Conservation (phyloP, 2,888 invertebrate species). For the Ormyrus labotus region DNA sequence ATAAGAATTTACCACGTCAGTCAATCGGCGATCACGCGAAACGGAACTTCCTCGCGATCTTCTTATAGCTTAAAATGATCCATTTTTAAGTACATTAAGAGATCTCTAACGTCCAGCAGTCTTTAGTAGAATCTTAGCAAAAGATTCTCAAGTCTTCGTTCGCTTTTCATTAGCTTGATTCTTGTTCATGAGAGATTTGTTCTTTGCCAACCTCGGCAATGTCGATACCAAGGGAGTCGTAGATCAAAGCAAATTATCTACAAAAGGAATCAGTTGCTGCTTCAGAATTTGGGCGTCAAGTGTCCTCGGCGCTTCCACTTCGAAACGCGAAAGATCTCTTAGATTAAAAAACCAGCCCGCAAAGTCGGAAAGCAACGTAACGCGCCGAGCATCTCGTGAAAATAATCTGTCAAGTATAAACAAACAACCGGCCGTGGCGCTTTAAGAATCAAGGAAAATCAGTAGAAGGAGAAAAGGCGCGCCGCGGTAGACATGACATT, state of each 20-base stretch:
- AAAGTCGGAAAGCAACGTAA: conserved; percentile 74
- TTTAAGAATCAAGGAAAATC: not conserved
- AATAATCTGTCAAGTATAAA: conserved; percentile 56
- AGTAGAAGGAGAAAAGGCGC: conserved; percentile 36
- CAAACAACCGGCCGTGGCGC: conserved; percentile 51
- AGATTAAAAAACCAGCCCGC: conserved; percentile 61
- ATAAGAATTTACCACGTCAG: conserved; percentile 61
- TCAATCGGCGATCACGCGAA: conserved; percentile 49
- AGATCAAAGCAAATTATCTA: not conserved
- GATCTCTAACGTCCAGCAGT: conserved; percentile 57
- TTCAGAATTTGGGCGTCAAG: conserved; percentile 19
- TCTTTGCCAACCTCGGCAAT: too few species aligned
- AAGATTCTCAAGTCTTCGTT: conserved; percentile 43
- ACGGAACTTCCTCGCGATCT: conserved; percentile 23
- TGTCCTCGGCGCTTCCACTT: conserved; percentile 4
- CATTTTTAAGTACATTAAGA: conserved; percentile 55
- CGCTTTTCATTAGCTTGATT: conserved; percentile 5
- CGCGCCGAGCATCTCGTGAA: conserved; percentile 64
- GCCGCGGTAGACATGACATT: conserved; percentile 60
- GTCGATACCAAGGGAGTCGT: too few species aligned
- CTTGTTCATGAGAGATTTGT: not conserved
- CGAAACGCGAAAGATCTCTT: conserved; percentile 66
- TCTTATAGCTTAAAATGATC: conserved; percentile 44
- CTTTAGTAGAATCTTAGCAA: conserved; percentile 41
- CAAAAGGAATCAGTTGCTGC: conserved; percentile 11